phyloP scores from a whole-genome alignment of 1,140 invertebrate species.

The Platyura marginata region DNA sequence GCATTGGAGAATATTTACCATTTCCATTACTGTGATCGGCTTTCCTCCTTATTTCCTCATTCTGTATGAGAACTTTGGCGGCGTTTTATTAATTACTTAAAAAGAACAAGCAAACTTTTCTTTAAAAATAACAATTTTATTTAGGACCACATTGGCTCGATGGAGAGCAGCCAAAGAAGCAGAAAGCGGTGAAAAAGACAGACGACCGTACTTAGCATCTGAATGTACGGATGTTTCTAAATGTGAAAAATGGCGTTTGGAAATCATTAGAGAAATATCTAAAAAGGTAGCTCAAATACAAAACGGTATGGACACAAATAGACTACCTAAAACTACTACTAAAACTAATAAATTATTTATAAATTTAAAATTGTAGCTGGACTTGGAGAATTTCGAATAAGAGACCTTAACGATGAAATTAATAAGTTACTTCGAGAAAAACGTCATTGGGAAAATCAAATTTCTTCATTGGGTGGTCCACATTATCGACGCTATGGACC shows the following conservation, averaged over 20 bases:
- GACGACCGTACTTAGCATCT: slow-evolving; percentile 81
- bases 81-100: not conserved
- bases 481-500: slow-evolving; percentile 87
- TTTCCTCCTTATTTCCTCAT: slow-evolving; percentile 3
- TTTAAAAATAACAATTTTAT: slow-evolving; percentile 9
- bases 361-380: slow-evolving; percentile 45
- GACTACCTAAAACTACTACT: too few species aligned
- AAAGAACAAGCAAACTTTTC: too few species aligned
- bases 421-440: slow-evolving; percentile 93
- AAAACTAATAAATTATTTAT: too few species aligned
- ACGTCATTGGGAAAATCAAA: slow-evolving; percentile 94
- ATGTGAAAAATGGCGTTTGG: slow-evolving; percentile 87
- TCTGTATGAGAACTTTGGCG: not conserved
- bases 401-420: slow-evolving; percentile 98
- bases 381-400: slow-evolving; percentile 90
- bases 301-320: slow-evolving; percentile 50
- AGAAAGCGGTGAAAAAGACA: slow-evolving; percentile 61
- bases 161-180: slow-evolving; percentile 88
- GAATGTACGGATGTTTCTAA: slow-evolving; percentile 79
- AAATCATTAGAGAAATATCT: slow-evolving; percentile 92
- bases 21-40: too few species aligned
- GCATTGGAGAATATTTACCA: too few species aligned
- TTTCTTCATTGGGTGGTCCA: slow-evolving; percentile 84
- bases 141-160: slow-evolving; percentile 83
- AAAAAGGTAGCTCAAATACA: slow-evolving; percentile 99